Percentiles rank a stretch among this genome's conserved stretches.
phyloP scores from a whole-genome alignment of 2,888 invertebrate genomes.

The Melipona beecheii region DNA sequence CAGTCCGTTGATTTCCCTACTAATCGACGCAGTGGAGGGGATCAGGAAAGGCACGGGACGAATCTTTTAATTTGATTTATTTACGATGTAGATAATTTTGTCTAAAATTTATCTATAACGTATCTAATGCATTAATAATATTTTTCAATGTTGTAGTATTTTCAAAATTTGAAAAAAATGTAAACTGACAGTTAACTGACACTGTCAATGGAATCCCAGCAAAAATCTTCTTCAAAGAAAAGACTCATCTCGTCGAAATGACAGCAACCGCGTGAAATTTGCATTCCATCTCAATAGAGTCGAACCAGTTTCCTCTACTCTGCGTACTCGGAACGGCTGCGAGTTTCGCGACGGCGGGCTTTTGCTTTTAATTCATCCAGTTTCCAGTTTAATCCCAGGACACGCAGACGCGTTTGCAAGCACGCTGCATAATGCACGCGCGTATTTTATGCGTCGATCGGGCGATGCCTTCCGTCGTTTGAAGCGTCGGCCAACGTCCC shows the following conservation, averaged over 20 bases:
- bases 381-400: constrained; percentile 17
- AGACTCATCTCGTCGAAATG: not conserved
- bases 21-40: too few relatives aligned
- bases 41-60: too few relatives aligned
- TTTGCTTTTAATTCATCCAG: constrained; percentile 33
- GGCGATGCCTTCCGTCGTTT: not conserved
- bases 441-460: constrained; percentile 4
- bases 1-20: too few relatives aligned
- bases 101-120: too few relatives aligned
- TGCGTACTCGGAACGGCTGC: not conserved
- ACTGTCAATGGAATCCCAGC: not conserved
- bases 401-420: not conserved
- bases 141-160: too few relatives aligned
- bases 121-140: too few relatives aligned
- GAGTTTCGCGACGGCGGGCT: constrained; percentile 5
- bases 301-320: not conserved
- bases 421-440: constrained; percentile 25
- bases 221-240: not conserved
- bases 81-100: too few relatives aligned
- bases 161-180: too few relatives aligned
- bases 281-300: constrained; percentile 1
- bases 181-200: too few relatives aligned
- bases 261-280: constrained; percentile 15
- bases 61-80: too few relatives aligned
- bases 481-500: constrained; percentile 16